A percentile compares a stretch with the other conserved stretches of the same genome.
Conservation (phyloP, 2,888 invertebrate species). For the Isoperla grammatica region DNA sequence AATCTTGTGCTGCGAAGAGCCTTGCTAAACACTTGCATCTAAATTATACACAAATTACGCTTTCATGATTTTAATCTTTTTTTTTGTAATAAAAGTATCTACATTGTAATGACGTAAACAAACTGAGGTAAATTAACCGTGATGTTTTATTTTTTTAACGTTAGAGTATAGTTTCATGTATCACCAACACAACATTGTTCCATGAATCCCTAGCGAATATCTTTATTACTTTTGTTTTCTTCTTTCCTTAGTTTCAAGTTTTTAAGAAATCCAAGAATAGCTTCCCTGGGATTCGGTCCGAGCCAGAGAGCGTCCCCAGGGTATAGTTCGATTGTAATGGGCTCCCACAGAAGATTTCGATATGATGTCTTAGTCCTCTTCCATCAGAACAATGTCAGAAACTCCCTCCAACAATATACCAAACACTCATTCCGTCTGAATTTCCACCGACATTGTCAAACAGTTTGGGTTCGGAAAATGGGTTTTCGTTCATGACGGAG, state of each 20-base stretch:
- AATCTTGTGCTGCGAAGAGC: no score
- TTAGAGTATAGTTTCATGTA: conserved; percentile 18
- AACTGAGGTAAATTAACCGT: no score
- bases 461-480: conserved; percentile 4
- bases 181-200: conserved; percentile 18
- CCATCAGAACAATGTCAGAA: conserved; percentile 12
- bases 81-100: no score
- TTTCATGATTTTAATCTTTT: no score
- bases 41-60: no score
- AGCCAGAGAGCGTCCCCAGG: conserved; percentile 18
- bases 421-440: conserved; percentile 2
- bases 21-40: no score
- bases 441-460: conserved; percentile 9
- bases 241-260: conserved; percentile 18
- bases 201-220: conserved; percentile 2
- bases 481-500: conserved; percentile 16
- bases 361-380: conserved; percentile 20
- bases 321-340: conserved; percentile 28
- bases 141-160: no score
- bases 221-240: conserved; percentile 16
- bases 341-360: conserved; percentile 22
- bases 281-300: conserved; percentile 34
- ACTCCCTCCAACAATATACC: not conserved
- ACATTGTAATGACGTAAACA: no score
- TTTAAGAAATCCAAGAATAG: conserved; percentile 39